Percentiles rank a stretch among this genome's conserved stretches.
Evolutionary conservation across 2,113 vertebrate species (phyloP).

Genomic region (Cebidichthys violaceus): DNA sequence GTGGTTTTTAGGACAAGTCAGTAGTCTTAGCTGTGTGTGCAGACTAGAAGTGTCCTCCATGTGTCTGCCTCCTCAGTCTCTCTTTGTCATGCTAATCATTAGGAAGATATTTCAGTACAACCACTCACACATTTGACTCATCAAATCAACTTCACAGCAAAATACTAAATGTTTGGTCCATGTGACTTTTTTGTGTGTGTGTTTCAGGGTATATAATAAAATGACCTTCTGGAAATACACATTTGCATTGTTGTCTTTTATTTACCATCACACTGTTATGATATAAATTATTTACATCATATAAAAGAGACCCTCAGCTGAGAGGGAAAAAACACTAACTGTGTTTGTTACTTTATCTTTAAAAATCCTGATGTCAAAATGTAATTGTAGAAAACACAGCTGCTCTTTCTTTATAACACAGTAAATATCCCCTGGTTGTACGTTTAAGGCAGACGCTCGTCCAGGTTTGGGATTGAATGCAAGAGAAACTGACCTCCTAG

Average conservation of each 20-base stretch:
- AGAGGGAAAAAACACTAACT: constrained; percentile 18
- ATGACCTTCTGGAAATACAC: constrained; percentile 1
- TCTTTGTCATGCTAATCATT: constrained; percentile 59
- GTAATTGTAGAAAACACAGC: constrained; percentile 45
- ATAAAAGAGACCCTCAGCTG: constrained; percentile 55
- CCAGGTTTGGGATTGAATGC: constrained; percentile 49
- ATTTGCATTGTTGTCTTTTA: constrained; percentile 55
- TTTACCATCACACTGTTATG: constrained; percentile 71
- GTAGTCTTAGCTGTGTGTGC: not conserved
- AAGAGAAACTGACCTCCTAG: constrained; percentile 30
- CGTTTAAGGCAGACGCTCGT: constrained; percentile 78
- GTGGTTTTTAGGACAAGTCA: not conserved
- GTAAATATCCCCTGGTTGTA: constrained; percentile 26
- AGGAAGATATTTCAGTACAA: constrained; percentile 8
- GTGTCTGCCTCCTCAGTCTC: constrained; percentile 45
- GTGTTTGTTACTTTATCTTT: constrained; percentile 54
- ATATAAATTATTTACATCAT: constrained; percentile 77
- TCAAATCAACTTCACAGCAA: not conserved
- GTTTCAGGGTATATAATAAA: constrained; percentile 25
- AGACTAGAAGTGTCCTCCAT: not conserved
- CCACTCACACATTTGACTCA: not conserved
- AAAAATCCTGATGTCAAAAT: constrained; percentile 64
- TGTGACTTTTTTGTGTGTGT: not conserved
- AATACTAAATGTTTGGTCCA: not conserved
- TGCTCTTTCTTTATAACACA: constrained; percentile 42